Percentiles rank a stretch among this genome's conserved stretches.
These are phyloP conservation scores for Macrophya annulata DNA, from an alignment of 2,888 invertebrate species.

Conservation along the genomic window DNA sequence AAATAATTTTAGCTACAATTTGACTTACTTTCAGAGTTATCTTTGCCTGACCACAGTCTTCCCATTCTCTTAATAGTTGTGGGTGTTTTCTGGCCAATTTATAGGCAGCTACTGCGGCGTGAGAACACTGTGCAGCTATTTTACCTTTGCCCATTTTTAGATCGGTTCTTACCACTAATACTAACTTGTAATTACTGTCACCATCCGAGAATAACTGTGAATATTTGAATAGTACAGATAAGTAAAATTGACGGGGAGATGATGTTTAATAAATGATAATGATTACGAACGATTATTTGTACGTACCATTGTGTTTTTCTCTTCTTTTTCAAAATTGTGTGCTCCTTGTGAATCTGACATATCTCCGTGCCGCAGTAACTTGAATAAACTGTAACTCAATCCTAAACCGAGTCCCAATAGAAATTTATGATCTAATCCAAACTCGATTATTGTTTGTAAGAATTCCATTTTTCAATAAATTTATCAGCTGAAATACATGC, in stretches of 20 bases:
- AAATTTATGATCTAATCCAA: slow-evolving; percentile 38
- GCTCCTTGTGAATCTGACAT: neutral
- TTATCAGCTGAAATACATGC: neutral
- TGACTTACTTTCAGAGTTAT: slow-evolving; percentile 87
- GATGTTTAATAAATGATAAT: neutral
- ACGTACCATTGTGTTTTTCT: neutral
- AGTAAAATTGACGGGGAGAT: neutral
- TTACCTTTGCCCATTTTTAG: slow-evolving; percentile 98
- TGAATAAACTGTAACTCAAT: slow-evolving; percentile 45
- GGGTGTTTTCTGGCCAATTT: slow-evolving; percentile 86
- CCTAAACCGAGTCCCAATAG: slow-evolving; percentile 42
- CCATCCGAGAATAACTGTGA: slow-evolving; percentile 67
- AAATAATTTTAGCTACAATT: neutral
- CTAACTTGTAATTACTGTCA: slow-evolving; percentile 88
- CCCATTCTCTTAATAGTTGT: slow-evolving; percentile 84
- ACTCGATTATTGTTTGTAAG: slow-evolving; percentile 5
- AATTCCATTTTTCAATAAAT: slow-evolving; percentile 36
- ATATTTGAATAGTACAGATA: neutral
- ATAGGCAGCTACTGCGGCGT: slow-evolving; percentile 95
- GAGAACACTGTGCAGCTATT: slow-evolving; percentile 96
- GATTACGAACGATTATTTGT: neutral
- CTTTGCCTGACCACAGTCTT: slow-evolving; percentile 91
- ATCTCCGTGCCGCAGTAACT: neutral
- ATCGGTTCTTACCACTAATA: slow-evolving; percentile 93
- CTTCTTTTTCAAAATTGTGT: neutral